A percentile compares a stretch with the other conserved stretches of the same genome.
These are phyloP conservation scores for Orchesella cincta DNA, from an alignment of 1,140 invertebrate genomes.

Conservation along the genomic window DNA sequence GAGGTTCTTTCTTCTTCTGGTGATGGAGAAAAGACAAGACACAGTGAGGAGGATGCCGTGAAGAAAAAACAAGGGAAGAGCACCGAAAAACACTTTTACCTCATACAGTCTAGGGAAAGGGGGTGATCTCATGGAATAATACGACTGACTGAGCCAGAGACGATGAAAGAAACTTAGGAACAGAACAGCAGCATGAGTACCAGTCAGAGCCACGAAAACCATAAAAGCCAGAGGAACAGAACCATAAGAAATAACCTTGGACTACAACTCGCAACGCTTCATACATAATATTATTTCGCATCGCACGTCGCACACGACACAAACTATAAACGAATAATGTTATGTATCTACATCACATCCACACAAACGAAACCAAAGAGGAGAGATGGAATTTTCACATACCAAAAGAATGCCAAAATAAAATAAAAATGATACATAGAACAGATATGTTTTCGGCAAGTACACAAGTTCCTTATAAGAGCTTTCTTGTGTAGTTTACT, in stretches of 20 bases:
- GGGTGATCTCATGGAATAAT: background rate
- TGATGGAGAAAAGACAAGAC: background rate
- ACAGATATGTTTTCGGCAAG: no score
- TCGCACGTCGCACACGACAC: no score
- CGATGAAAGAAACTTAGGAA: background rate
- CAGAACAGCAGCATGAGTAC: background rate
- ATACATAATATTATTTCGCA: no score
- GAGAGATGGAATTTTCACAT: no score
- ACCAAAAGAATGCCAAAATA: no score
- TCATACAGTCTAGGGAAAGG: background rate
- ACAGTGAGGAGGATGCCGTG: background rate
- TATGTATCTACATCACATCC: no score
- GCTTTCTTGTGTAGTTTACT: no score
- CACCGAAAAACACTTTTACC: background rate
- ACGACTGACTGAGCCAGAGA: background rate
- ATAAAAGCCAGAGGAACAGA: slow-evolving; percentile 1
- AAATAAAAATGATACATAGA: no score
- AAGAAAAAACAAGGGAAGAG: background rate
- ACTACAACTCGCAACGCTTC: no score
- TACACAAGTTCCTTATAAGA: no score
- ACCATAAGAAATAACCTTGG: slow-evolving; percentile 11
- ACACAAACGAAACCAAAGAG: no score
- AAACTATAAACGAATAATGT: no score
- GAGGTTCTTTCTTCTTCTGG: background rate
- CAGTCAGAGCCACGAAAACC: slow-evolving; percentile 11